phyloP scores from a whole-genome alignment of 2,888 invertebrate genomes.

The Drosophila falleni region DNA sequence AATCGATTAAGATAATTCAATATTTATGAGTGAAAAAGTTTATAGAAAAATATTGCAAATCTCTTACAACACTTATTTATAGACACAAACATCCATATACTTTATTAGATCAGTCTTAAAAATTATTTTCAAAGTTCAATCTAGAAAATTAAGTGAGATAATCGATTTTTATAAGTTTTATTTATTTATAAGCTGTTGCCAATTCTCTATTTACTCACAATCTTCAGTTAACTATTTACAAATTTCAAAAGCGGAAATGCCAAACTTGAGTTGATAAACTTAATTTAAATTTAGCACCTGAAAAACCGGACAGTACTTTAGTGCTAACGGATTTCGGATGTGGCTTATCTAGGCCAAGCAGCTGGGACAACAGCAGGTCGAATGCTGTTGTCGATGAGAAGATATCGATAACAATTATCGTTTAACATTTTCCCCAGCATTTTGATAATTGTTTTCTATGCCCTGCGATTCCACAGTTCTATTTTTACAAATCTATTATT shows the following conservation, averaged over 20 bases:
- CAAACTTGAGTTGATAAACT: slow-evolving; percentile 7
- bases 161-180: too few relatives aligned
- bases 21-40: too few relatives aligned
- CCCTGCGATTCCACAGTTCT: slow-evolving; percentile 25
- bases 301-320: neutral
- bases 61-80: neutral
- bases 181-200: too few relatives aligned
- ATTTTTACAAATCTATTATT: slow-evolving; percentile 22
- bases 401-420: slow-evolving; percentile 44
- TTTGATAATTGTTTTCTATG: slow-evolving; percentile 37
- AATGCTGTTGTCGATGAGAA: slow-evolving; percentile 13
- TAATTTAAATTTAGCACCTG: slow-evolving; percentile 10
- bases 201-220: too few relatives aligned
- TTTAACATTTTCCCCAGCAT: slow-evolving; percentile 2
- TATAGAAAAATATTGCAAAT: too few relatives aligned
- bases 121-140: neutral
- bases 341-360: slow-evolving; percentile 45
- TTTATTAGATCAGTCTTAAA: neutral
- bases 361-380: slow-evolving; percentile 5
- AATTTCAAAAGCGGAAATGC: slow-evolving; percentile 4
- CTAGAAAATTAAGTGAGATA: too few relatives aligned
- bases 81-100: neutral
- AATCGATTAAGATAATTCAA: too few relatives aligned
- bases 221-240: neutral
- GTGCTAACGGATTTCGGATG: slow-evolving; percentile 29